Evolutionary conservation across 2,797 vertebrate species (phyloP).

Genomic region (Myripristis murdjan): DNA sequence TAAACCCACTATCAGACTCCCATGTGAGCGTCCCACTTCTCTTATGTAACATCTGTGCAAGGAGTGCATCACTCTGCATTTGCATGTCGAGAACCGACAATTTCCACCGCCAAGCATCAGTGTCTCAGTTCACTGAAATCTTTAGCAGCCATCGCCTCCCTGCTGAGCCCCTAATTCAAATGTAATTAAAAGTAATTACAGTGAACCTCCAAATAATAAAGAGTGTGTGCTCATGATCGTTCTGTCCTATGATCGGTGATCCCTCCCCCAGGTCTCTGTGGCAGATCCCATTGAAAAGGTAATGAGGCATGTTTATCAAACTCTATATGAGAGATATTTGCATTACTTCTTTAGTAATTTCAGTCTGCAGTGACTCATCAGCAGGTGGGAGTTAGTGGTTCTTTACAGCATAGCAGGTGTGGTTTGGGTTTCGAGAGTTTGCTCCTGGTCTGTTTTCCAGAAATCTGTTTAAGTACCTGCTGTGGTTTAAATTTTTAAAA

Average conservation of each 20-base stretch:
- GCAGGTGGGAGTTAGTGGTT: conserved; percentile 65
- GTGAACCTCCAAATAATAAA: conserved; percentile 35
- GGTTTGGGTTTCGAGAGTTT: conserved; percentile 32
- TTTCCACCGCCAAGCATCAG: conserved; percentile 62
- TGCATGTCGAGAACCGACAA: conserved; percentile 65
- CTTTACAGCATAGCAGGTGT: conserved; percentile 53
- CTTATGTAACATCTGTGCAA: conserved; percentile 69
- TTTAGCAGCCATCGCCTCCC: conserved; percentile 39
- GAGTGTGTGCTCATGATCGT: conserved; percentile 34
- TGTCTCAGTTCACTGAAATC: conserved; percentile 58
- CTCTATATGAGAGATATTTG: conserved; percentile 25
- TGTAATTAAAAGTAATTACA: conserved; percentile 47
- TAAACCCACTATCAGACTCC: conserved; percentile 59
- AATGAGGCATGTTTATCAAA: conserved; percentile 63
- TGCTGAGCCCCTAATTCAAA: conserved; percentile 17
- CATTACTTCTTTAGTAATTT: not conserved
- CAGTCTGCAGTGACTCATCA: conserved; percentile 56
- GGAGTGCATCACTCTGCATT: conserved; percentile 30
- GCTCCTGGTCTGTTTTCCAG: conserved; percentile 4
- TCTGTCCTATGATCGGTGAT: conserved; percentile 38
- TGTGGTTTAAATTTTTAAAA: conserved; percentile 35
- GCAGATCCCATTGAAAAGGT: conserved; percentile 33
- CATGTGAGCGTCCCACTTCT: conserved; percentile 76
- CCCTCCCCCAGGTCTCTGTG: conserved; percentile 13
- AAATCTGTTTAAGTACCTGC: conserved; percentile 11